Conservation (phyloP, 2,113 vertebrate genomes). For the Vidua chalybeata region DNA sequence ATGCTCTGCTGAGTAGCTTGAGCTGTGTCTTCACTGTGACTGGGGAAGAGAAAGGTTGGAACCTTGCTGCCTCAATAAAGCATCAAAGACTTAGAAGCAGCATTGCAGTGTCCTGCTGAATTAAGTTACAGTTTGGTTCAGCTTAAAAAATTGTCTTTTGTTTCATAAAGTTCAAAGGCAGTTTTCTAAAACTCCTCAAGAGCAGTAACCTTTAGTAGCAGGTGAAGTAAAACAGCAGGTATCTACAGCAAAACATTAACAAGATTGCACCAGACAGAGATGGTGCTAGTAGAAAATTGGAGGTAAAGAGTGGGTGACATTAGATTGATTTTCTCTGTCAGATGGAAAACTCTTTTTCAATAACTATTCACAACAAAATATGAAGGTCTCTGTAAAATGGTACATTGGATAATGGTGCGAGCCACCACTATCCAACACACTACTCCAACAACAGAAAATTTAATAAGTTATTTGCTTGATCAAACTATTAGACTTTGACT, state of each 20-base stretch:
- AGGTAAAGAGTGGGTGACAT: constrained; percentile 4
- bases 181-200: neutral
- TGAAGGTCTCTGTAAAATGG: neutral
- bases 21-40: neutral
- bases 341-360: constrained; percentile 26
- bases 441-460: neutral
- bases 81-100: neutral
- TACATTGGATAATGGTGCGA: neutral
- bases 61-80: neutral
- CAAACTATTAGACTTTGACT: neutral
- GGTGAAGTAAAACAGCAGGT: constrained; percentile 27
- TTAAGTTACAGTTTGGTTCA: neutral
- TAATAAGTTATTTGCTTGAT: neutral
- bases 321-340: constrained; percentile 37
- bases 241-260: constrained; percentile 11
- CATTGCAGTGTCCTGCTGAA: neutral
- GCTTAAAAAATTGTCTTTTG: neutral
- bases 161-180: neutral
- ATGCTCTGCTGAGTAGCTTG: neutral
- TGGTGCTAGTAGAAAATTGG: constrained; percentile 27
- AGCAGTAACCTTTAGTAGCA: neutral
- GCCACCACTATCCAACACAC: neutral
- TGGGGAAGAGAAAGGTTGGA: neutral
- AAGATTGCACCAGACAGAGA: constrained; percentile 39
- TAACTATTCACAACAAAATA: constrained; percentile 28